Evolutionary conservation across 2,797 vertebrate species (phyloP).

Genomic region (Thamnophis elegans): DNA sequence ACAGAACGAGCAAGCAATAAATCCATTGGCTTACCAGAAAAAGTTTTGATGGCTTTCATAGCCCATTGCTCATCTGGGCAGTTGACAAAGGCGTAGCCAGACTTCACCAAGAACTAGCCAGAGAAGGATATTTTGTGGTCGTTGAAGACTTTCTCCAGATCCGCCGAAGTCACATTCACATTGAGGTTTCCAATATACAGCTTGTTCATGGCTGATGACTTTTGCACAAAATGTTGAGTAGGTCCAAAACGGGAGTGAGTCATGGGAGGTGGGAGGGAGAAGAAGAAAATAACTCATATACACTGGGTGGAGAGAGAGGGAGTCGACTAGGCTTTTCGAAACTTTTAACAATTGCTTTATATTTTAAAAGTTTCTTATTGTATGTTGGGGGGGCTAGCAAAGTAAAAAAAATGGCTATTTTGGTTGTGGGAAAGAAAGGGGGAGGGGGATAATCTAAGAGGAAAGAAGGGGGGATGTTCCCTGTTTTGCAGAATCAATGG

Average conservation of each 20-base stretch:
- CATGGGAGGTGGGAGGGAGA: slow-evolving; percentile 21
- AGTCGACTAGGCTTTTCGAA: slow-evolving; percentile 11
- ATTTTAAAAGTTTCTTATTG: slow-evolving; percentile 15
- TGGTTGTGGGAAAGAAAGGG: slow-evolving; percentile 17
- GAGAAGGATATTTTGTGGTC: slow-evolving; percentile 90
- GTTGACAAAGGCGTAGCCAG: slow-evolving; percentile 93
- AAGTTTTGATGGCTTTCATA: slow-evolving; percentile 93
- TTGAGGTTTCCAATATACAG: slow-evolving; percentile 93
- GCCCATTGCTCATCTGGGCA: slow-evolving; percentile 94
- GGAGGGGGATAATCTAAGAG: slow-evolving; percentile 5
- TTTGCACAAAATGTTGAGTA: slow-evolving; percentile 31
- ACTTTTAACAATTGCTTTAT: slow-evolving; percentile 15
- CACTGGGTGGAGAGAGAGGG: slow-evolving; percentile 27
- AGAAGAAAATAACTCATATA: neutral
- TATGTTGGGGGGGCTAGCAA: neutral
- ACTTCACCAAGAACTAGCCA: slow-evolving; percentile 90
- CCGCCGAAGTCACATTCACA: slow-evolving; percentile 89
- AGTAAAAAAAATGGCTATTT: neutral
- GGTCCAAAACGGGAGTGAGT: slow-evolving; percentile 29
- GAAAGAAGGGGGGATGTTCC: neutral
- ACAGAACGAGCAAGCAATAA: neutral
- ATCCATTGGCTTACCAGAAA: slow-evolving; percentile 83
- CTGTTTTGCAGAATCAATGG: slow-evolving; percentile 12
- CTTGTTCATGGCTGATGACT: slow-evolving; percentile 88
- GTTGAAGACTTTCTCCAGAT: slow-evolving; percentile 89